Evolutionary conservation across 2,888 invertebrate genomes (phyloP).

Genomic region (Hirtodrosophila trivittata): DNA sequence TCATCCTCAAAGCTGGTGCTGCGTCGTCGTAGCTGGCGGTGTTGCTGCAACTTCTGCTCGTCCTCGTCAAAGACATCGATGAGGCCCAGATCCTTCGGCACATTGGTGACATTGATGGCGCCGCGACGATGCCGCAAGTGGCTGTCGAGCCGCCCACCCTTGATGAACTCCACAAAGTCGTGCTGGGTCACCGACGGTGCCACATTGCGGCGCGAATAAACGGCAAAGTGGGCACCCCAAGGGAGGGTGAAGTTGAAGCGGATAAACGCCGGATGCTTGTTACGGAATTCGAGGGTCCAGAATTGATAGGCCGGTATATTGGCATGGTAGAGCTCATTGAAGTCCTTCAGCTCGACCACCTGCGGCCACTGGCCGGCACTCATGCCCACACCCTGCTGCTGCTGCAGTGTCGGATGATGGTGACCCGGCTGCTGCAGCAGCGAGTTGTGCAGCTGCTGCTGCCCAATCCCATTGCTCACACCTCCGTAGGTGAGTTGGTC

Average conservation of each 20-base stretch:
- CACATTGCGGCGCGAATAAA: constrained; percentile 96
- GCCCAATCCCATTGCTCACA: constrained; percentile 36
- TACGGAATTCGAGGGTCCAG: constrained; percentile 96
- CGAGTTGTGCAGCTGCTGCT: constrained; percentile 67
- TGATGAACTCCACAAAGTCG: constrained; percentile 97
- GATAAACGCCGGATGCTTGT: constrained; percentile 95
- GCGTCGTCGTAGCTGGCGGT: constrained; percentile 25
- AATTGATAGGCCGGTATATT: constrained; percentile 95
- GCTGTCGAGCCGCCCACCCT: constrained; percentile 92
- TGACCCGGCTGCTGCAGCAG: constrained; percentile 71
- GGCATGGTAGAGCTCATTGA: constrained; percentile 92
- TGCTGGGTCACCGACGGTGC: constrained; percentile 98
- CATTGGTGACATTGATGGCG: constrained; percentile 18
- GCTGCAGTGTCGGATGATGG: constrained; percentile 76
- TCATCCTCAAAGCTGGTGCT: constrained; percentile 37
- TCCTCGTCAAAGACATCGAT: constrained; percentile 33
- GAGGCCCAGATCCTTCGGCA: constrained; percentile 32
- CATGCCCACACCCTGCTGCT: constrained; percentile 59
- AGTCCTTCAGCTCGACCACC: constrained; percentile 92
- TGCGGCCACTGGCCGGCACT: constrained; percentile 87
- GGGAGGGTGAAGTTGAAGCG: constrained; percentile 95
- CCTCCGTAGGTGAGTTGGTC: constrained; percentile 70
- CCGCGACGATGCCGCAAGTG: constrained; percentile 86
- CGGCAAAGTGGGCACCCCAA: constrained; percentile 97
- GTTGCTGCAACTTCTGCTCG: constrained; percentile 29